Conservation (phyloP, 2,888 invertebrate species). For the Heliconius charithonia region DNA sequence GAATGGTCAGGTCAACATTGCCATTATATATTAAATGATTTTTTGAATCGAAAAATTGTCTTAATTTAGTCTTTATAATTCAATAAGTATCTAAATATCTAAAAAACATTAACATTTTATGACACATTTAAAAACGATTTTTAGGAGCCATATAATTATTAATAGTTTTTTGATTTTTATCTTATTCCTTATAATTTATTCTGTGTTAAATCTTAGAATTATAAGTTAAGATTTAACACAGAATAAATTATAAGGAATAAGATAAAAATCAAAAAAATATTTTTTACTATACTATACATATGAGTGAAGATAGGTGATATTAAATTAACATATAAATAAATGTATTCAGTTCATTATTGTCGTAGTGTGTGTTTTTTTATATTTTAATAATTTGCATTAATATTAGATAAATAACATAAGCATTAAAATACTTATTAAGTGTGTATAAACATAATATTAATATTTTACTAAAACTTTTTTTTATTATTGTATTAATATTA, state of each 20-base stretch:
- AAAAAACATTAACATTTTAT: not conserved
- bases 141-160: not conserved
- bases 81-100: too few species aligned
- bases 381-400: not conserved
- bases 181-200: not conserved
- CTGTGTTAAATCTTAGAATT: not conserved
- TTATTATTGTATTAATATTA: not conserved
- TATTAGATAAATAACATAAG: not conserved
- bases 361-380: not conserved
- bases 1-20: not conserved
- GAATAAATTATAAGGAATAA: not conserved
- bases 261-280: not conserved
- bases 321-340: not conserved
- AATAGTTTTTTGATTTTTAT: not conserved
- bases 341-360: not conserved
- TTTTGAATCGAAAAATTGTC: not conserved
- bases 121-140: not conserved
- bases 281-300: too few species aligned
- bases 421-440: not conserved
- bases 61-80: not conserved
- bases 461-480: not conserved
- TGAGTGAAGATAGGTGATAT: too few species aligned
- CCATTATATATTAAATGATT: not conserved
- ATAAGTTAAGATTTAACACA: not conserved
- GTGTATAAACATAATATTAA: not conserved